Base-by-base conservation (phyloP, 2,113 vertebrate genomes). In the Semnornis frantzii region DNA sequence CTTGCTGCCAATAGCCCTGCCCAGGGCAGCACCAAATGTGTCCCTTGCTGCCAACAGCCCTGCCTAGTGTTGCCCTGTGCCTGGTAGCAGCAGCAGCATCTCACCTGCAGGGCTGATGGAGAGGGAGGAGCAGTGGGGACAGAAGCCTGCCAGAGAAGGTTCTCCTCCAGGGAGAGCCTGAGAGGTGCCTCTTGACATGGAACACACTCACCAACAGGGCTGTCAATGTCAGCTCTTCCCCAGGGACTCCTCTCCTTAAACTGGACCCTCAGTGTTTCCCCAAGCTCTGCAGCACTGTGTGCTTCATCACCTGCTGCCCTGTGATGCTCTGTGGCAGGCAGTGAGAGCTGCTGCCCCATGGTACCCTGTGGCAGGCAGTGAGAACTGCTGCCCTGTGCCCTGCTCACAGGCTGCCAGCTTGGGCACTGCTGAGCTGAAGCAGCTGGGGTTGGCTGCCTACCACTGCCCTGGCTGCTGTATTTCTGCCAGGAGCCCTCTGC, bases 241-340 rank as follows among this genome's bases (percentile, higher is more conserved):
- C 18, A 21, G 57, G 17, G 27, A 39, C 37, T 46, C 31, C 11
- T 17, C 4, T 65, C 13, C 11, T 46, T 17, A 37, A 59, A 7
- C 18, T 69, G 28, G 3, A 11, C 39, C 23, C 34, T 50, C 34
- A 73, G 30, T 10, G 62, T 64, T 34, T 34, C 24, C 31, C 59
- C 24, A 42, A 76, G 3, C 24, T 34, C 1, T 16, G 10, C 9
- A 70, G n/a, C 55, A 5, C 16, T 0, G 4, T 28, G 37, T 13
- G 9, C 34, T 46, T 55, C 42, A 31, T 28, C 20, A 6, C 9
- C 42, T 23, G 73, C 82, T 88, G 42, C 42, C 42, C 42, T 42
- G 15, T 42, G 42, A 28, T 39, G 42, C 42, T 17, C 17, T 46
- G 46, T 46, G 46, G 10, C 23, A 46, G 42, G 42, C 42, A 42